phyloP scores from a whole-genome alignment of 2,888 invertebrate species.

The Meloe dianella region DNA sequence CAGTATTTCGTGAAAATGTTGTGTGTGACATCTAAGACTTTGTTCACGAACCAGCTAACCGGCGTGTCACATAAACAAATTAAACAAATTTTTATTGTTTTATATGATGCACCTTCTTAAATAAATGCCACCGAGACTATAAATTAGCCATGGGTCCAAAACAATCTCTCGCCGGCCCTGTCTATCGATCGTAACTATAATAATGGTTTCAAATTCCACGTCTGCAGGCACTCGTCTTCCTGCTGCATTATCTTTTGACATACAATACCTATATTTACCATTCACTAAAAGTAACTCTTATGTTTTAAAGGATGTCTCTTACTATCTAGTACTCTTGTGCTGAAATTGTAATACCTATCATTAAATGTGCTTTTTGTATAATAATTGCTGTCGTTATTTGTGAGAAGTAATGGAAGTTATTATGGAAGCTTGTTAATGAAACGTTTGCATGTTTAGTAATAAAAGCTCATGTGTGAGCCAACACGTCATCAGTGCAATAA shows the following conservation, averaged over 20 bases:
- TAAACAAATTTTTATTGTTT: too few relatives aligned
- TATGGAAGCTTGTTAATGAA: not conserved
- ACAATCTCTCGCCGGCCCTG: too few relatives aligned
- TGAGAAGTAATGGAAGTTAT: not conserved
- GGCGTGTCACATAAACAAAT: too few relatives aligned
- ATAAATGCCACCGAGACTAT: too few relatives aligned
- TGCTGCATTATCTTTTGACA: constrained; percentile 24
- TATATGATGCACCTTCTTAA: too few relatives aligned
- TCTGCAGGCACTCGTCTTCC: not conserved
- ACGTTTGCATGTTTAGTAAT: not conserved
- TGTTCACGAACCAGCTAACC: too few relatives aligned
- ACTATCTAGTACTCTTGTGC: not conserved
- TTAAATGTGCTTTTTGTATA: not conserved
- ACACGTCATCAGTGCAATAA: not conserved
- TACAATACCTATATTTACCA: constrained; percentile 24
- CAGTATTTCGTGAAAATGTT: too few relatives aligned
- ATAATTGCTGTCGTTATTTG: not conserved
- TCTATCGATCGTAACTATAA: constrained; percentile 14
- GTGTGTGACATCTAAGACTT: too few relatives aligned
- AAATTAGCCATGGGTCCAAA: too few relatives aligned
- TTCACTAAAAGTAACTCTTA: not conserved
- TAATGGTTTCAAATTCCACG: constrained; percentile 27
- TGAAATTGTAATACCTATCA: constrained; percentile 1
- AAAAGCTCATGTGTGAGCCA: not conserved
- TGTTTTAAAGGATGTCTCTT: not conserved